Evolutionary conservation across 23 tunicate species (phyloP).

Genomic region (Diplosoma virens): DNA sequence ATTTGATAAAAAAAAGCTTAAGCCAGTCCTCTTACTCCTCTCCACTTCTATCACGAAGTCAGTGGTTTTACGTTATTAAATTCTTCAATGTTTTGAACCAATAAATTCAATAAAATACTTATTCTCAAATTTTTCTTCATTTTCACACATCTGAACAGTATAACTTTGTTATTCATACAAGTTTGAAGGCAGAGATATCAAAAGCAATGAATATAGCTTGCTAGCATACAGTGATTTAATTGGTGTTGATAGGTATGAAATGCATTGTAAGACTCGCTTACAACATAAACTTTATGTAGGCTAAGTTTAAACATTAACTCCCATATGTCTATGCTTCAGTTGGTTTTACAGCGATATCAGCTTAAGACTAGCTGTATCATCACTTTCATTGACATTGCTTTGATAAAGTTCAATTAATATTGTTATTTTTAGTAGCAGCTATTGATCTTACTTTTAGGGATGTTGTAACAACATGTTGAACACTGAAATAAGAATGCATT

Average conservation of each 20-base stretch:
- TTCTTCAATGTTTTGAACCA: not conserved
- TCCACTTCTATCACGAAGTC: not conserved
- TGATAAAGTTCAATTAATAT: not conserved
- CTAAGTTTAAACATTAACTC: not conserved
- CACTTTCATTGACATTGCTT: not conserved
- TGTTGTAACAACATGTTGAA: not conserved
- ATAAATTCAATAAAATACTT: not conserved
- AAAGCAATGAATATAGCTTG: not conserved
- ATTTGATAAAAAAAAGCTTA: not conserved
- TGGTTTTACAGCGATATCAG: conserved; percentile 5
- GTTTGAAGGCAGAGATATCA: not conserved
- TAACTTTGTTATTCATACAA: not conserved
- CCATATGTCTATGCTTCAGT: not conserved
- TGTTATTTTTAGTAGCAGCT: not conserved
- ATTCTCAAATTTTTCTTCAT: not conserved
- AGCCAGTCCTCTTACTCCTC: conserved; percentile 14
- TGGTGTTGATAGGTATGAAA: not conserved
- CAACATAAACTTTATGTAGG: not conserved
- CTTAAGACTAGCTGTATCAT: conserved; percentile 2
- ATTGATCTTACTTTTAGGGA: too few species aligned
- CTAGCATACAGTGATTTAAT: conserved; percentile 1
- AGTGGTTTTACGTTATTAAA: conserved; percentile 5
- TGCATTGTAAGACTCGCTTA: conserved; percentile 8
- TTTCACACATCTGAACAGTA: not conserved
- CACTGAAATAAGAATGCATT: too few species aligned